phyloP scores from a whole-genome alignment of 2,888 invertebrate genomes.

The Eustalomyia histrio region DNA sequence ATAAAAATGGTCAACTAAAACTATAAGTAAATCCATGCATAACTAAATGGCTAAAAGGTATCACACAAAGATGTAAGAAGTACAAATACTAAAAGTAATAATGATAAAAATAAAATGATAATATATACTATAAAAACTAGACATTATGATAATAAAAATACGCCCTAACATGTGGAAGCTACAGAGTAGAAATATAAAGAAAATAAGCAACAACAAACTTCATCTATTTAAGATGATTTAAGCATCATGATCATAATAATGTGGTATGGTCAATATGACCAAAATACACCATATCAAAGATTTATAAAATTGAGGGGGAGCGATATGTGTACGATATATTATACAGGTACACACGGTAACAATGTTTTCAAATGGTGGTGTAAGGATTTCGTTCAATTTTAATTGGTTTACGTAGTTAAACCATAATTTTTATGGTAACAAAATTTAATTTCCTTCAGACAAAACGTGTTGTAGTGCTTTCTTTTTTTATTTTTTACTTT shows the following conservation, averaged over 20 bases:
- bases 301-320: neutral
- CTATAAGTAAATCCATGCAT: constrained; percentile 55
- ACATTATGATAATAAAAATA: constrained; percentile 56
- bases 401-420: constrained; percentile 66
- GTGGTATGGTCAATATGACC: constrained; percentile 37
- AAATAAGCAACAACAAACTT: neutral
- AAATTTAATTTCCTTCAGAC: constrained; percentile 25
- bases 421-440: constrained; percentile 59
- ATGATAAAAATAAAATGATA: constrained; percentile 64
- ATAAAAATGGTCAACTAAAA: constrained; percentile 52
- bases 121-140: constrained; percentile 62
- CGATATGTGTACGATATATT: neutral
- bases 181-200: neutral
- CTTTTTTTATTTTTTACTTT: constrained; percentile 25
- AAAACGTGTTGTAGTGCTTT: constrained; percentile 48
- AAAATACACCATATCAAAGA: neutral
- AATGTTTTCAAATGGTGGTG: neutral
- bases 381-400: constrained; percentile 59
- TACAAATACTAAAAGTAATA: constrained; percentile 33
- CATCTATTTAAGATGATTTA: constrained; percentile 55
- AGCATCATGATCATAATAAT: constrained; percentile 37
- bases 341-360: constrained; percentile 28
- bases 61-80: constrained; percentile 8
- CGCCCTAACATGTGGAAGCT: constrained; percentile 29
- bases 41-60: constrained; percentile 52